Evolutionary conservation across 2,113 vertebrate species (phyloP).

Genomic region (Garra rufa): DNA sequence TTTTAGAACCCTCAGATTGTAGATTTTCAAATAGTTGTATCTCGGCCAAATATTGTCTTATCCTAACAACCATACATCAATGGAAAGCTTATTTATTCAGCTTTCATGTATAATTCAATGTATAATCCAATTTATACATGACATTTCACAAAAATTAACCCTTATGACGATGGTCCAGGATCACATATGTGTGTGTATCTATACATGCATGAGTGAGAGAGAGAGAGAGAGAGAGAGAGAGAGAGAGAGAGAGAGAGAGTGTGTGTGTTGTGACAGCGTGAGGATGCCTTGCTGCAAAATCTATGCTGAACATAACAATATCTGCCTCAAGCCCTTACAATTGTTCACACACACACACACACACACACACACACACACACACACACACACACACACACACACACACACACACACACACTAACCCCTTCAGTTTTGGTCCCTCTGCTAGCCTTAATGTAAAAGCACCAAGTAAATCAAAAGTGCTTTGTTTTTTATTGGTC

Average conservation of each 20-base stretch:
- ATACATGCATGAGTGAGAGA: too few relatives aligned
- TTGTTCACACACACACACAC: conserved; percentile 19
- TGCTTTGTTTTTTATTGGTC: conserved; percentile 48
- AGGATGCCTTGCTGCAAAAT: conserved; percentile 31
- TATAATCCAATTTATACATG: too few relatives aligned
- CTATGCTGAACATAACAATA: conserved; percentile 44
- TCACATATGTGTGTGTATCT: not conserved
- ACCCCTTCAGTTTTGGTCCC: conserved; percentile 33
- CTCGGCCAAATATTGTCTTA: too few relatives aligned
- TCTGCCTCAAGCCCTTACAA: conserved; percentile 42
- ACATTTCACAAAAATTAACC: too few relatives aligned
- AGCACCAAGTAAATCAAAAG: conserved; percentile 56
- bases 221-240: not conserved
- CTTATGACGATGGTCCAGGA: too few relatives aligned
- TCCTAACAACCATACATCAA: too few relatives aligned
- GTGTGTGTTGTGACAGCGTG: conserved; percentile 35
- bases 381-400: conserved; percentile 25
- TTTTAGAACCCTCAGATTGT: too few relatives aligned
- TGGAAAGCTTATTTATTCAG: too few relatives aligned
- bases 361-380: conserved; percentile 26
- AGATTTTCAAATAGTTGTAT: too few relatives aligned
- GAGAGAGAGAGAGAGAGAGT: conserved; percentile 7
- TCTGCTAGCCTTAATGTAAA: conserved; percentile 34
- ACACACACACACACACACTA: conserved; percentile 12
- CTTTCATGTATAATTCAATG: too few relatives aligned